phyloP scores from a whole-genome alignment of 2,797 vertebrate genomes.

The Oreonectes daqikongensis region DNA sequence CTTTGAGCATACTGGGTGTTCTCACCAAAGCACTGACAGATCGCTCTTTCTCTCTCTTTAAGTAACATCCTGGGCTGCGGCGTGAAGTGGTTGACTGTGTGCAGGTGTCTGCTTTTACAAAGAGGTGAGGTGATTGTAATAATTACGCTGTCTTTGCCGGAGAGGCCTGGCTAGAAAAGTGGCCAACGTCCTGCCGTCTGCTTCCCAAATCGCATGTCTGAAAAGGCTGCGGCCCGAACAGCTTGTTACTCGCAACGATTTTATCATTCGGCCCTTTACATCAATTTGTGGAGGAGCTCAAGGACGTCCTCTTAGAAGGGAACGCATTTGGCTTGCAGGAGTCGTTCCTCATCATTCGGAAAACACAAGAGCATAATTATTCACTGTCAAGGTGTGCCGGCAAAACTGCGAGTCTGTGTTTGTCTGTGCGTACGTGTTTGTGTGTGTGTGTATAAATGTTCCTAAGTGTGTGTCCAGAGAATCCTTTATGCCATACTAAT shows the following conservation, averaged over 20 bases:
- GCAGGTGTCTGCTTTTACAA: slow-evolving; percentile 51
- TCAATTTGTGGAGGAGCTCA: slow-evolving; percentile 39
- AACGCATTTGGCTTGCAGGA: slow-evolving; percentile 49
- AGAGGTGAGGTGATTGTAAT: slow-evolving; percentile 51
- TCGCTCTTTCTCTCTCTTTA: slow-evolving; percentile 26
- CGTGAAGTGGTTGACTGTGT: slow-evolving; percentile 24
- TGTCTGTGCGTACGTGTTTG: slow-evolving; percentile 34
- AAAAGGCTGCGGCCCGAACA: not conserved
- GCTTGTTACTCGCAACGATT: slow-evolving; percentile 41
- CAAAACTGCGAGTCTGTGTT: slow-evolving; percentile 19
- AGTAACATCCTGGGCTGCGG: slow-evolving; percentile 28
- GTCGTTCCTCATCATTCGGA: slow-evolving; percentile 38
- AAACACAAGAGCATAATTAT: slow-evolving; percentile 48
- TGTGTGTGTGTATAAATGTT: slow-evolving; percentile 4
- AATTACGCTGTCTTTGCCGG: slow-evolving; percentile 54
- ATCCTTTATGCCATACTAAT: slow-evolving; percentile 36
- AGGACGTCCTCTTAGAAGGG: slow-evolving; percentile 41
- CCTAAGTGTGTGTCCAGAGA: slow-evolving; percentile 11
- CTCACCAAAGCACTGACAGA: slow-evolving; percentile 14
- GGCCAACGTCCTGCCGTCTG: slow-evolving; percentile 33
- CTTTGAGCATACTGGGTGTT: slow-evolving; percentile 15
- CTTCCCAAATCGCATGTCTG: slow-evolving; percentile 35
- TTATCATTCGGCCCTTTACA: slow-evolving; percentile 36
- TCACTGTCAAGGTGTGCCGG: slow-evolving; percentile 52
- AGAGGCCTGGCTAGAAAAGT: slow-evolving; percentile 42